These are phyloP conservation scores for Pammene aurita DNA, from an alignment of 2,888 invertebrate species.

Conservation along the genomic window DNA sequence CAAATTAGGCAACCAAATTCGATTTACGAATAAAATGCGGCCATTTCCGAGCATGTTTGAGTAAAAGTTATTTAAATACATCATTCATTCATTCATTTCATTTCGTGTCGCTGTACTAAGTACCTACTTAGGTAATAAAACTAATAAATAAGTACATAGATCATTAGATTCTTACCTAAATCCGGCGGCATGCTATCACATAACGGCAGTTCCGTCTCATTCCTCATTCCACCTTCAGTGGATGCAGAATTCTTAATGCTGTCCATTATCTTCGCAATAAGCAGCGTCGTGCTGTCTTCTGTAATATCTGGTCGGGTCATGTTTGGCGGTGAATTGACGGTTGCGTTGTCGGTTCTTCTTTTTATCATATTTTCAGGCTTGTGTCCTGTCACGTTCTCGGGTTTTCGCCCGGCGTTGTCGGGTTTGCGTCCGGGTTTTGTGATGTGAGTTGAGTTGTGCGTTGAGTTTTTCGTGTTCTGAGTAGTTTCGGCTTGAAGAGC, in stretches of 20 bases:
- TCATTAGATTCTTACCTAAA: constrained; percentile 78
- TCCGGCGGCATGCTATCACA: constrained; percentile 86
- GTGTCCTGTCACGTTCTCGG: constrained; percentile 41
- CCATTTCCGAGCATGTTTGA: no score
- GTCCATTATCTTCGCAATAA: constrained; percentile 65
- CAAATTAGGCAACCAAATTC: no score
- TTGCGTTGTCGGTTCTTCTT: constrained; percentile 37
- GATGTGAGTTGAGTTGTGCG: constrained; percentile 45
- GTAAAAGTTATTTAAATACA: no score
- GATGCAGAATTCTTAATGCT: constrained; percentile 61
- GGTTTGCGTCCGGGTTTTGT: constrained; percentile 42
- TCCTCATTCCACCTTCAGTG: constrained; percentile 60
- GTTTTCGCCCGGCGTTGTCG: constrained; percentile 17
- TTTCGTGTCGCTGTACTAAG: no score
- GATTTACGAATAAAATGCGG: no score
- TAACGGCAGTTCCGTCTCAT: constrained; percentile 63
- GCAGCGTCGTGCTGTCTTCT: constrained; percentile 55
- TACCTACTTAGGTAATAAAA: no score
- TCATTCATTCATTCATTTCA: no score
- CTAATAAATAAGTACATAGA: no score
- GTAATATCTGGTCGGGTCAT: constrained; percentile 49
- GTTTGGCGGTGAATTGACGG: constrained; percentile 46
- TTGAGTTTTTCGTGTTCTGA: constrained; percentile 51
- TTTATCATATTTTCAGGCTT: neutral
- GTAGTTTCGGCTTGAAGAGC: constrained; percentile 46